Base-by-base conservation (phyloP, 92 coral and sea anemone genomes). In the Heteractis magnifica region DNA sequence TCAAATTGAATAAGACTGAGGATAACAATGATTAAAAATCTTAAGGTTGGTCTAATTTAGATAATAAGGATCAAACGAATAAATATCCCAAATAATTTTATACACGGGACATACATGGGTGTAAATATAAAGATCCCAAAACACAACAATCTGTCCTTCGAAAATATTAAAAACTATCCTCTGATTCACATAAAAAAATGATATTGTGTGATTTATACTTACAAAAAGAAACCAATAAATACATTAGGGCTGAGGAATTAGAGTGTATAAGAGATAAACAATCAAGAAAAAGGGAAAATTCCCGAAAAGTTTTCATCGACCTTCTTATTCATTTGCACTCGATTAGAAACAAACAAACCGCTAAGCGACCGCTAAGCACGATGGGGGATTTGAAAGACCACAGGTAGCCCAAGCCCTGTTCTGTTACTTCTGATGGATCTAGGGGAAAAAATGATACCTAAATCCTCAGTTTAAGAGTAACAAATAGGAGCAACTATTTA, bases 331-430 rank as follows among this genome's bases (percentile, higher is more conserved):
- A 59, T 78, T 78, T 60, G 64, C 75, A 81, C 70, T 81, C 84
- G 73, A 79, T 44, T 81, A 16, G 73, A 51, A 81, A 81, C 84
- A 81, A 68, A 68, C 50, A 9, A 49, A 14, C 19, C 77, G 65
- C 84, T 68, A 65, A 59, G 77, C n/a, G n/a, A 14, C 19, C 77
- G 65, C 84, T 68, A 65, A 59, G 77, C n/a, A 60, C 49, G 64
- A 44, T 52, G 84, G 84, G 84, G 16, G 14, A 79, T 81, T 5
- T 62, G 44, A 34, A 34, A 58, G 77, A 77, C 70, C 84, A 50
- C 65, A 59, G 8, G 20, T 77, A 71, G 70, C 49, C 7, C 19
- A 13, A 44, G 51, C 84, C 70, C 84, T 68, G 84, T 77, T 13
- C 11, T 19, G 55, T 77, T 68, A 70, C 0, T 21, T 3, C 19